Percentiles rank a stretch among this genome's conserved stretches.
These are phyloP conservation scores for Stegodyphus mimosarum DNA, from an alignment of 1,140 invertebrate species.

Conservation along the genomic window DNA sequence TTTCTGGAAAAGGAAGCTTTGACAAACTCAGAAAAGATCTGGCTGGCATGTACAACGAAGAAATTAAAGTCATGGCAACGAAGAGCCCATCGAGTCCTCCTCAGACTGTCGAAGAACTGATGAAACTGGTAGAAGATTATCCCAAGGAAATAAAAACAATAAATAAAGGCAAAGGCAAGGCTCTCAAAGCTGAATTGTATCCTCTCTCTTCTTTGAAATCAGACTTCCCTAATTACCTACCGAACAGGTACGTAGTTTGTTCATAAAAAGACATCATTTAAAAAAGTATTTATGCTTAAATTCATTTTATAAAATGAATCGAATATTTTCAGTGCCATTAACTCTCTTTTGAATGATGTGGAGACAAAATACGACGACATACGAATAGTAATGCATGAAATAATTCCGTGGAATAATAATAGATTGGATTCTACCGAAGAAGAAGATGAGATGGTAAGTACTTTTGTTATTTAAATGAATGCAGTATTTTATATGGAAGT, in stretches of 20 bases:
- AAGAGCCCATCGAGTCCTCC: conserved; percentile 45
- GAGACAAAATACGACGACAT: conserved; percentile 59
- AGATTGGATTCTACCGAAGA: conserved; percentile 29
- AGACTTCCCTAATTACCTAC: conserved; percentile 46
- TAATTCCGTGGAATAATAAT: conserved; percentile 38
- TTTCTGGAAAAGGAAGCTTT: conserved; percentile 40
- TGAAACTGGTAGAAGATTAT: conserved; percentile 56
- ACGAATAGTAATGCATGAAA: conserved; percentile 23
- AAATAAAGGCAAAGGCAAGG: conserved; percentile 45
- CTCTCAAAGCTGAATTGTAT: conserved; percentile 54
- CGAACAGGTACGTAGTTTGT: conserved; percentile 33
- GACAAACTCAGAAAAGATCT: conserved; percentile 55
- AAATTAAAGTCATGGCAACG: conserved; percentile 47
- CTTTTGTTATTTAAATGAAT: no score
- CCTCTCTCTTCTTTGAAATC: conserved; percentile 43
- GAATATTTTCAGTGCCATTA: conserved; percentile 38
- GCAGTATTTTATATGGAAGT: no score
- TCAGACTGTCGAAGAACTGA: conserved; percentile 49
- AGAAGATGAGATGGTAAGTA: conserved; percentile 28
- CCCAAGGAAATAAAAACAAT: conserved; percentile 46
- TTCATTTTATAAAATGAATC: not conserved
- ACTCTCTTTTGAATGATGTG: conserved; percentile 46
- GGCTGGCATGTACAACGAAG: conserved; percentile 52
- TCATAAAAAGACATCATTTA: not conserved
- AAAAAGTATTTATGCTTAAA: not conserved